Base-by-base conservation (phyloP, 1,140 invertebrate species). In the Bombus terrestris region DNA sequence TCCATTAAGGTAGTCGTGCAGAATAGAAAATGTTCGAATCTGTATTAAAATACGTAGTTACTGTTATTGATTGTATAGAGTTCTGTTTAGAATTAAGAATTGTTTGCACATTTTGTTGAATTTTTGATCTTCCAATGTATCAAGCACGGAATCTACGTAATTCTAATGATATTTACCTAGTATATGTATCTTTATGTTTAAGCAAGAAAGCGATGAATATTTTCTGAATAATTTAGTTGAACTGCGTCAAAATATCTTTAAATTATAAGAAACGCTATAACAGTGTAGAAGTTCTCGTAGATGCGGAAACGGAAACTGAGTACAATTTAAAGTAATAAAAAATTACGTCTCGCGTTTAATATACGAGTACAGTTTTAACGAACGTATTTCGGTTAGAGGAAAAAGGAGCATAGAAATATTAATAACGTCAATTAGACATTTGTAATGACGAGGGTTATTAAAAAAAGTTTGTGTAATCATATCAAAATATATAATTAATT, bases 341-440 rank as follows among this genome's bases (percentile, higher is more conserved):
- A 41, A 6, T 37, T 47, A 12, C n/a, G 15, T 68, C 59, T 37
- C 43, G 62, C n/a, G 28, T 37, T 37, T 53, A 28, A 53, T 18
- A 25, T 9, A 53, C 47, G 47, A 53, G 1, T 22, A 43, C 3
- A 28, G 39, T 43, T 78, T 71, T 43, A 71, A 71, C 15, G 13
- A 84, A 28, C 15, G 28, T 59, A 71, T 37, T 57, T 57, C 62
- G 64, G 37, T 83, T 39, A 32, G 15, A 75, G n/a, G n/a, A 22
- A 32, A 39, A 37, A 68, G 32, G 18, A 22, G 32, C 3, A 66
- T 57, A 69, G 62, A 43, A 22, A 76, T 83, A 76, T 77, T 32
- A n/a, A 78, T 71, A 59, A 84, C 53, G 82, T 84, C 76, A 84
- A 84, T 84, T 84, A 84, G 75, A 84, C 22, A 84, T 71, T 79